A percentile compares a stretch with the other conserved stretches of the same genome.
These are phyloP conservation scores for Lepidonotus clava DNA, from an alignment of 2,888 invertebrate genomes.

Conservation along the genomic window DNA sequence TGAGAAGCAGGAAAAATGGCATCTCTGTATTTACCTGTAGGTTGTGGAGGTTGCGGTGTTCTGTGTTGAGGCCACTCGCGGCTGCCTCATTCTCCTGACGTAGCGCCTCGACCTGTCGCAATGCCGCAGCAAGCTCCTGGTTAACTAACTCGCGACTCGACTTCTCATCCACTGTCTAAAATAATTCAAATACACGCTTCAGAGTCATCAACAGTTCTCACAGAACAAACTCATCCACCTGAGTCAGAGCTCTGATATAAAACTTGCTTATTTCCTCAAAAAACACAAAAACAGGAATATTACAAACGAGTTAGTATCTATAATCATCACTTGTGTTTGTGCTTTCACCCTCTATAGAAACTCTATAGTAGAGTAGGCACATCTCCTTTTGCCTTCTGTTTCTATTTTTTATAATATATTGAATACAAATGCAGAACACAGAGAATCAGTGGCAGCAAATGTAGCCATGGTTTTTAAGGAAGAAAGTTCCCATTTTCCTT, in stretches of 20 bases:
- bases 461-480: too few species aligned
- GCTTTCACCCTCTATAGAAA: not conserved
- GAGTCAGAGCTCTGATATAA: too few species aligned
- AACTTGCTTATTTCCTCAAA: too few species aligned
- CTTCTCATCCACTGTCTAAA: conserved; percentile 68
- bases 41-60: conserved; percentile 68
- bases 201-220: too few species aligned
- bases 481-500: too few species aligned
- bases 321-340: not conserved
- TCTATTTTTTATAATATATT: too few species aligned
- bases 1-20: not conserved
- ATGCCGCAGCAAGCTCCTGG: conserved; percentile 67
- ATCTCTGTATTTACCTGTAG: conserved; percentile 68
- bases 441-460: too few species aligned
- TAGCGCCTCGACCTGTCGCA: conserved; percentile 69
- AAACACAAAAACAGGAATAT: not conserved
- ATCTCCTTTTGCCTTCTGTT: too few species aligned
- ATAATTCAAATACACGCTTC: too few species aligned
- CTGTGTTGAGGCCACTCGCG: conserved; percentile 68
- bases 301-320: not conserved
- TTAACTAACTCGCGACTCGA: conserved; percentile 63
- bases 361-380: too few species aligned
- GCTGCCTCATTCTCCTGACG: conserved; percentile 69
- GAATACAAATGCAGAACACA: too few species aligned
- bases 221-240: too few species aligned